A percentile compares a stretch with the other conserved stretches of the same genome.
These are phyloP conservation scores for Mormyrus hasselquistii DNA, from an alignment of 2,797 vertebrate genomes.

Conservation along the genomic window DNA sequence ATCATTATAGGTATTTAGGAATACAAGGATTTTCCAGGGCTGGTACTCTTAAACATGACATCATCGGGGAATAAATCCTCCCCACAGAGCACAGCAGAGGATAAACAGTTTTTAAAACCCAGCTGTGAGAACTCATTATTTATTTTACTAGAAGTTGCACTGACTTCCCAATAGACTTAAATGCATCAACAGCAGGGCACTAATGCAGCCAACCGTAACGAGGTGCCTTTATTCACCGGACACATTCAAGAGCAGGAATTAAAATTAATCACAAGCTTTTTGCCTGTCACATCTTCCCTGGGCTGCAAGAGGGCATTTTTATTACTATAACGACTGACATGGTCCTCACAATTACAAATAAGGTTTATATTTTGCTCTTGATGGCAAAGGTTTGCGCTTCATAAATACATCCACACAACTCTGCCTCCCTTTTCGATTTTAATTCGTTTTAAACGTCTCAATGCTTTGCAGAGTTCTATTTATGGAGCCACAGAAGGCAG, in stretches of 20 bases:
- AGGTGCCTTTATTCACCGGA: neutral
- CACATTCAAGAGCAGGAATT: neutral
- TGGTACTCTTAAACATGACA: constrained; percentile 2
- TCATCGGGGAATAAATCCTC: neutral
- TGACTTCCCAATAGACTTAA: neutral
- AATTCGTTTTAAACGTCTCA: neutral
- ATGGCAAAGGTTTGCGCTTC: neutral
- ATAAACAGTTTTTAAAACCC: neutral
- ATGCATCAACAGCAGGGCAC: neutral
- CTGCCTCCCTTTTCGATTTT: neutral
- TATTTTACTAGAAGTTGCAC: neutral
- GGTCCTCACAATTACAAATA: neutral
- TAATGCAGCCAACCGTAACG: neutral
- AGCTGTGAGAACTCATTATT: neutral
- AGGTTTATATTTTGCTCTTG: neutral
- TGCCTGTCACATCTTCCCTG: neutral
- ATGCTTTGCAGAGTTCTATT: neutral
- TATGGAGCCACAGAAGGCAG: neutral
- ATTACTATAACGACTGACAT: neutral
- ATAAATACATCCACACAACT: neutral
- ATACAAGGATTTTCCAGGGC: neutral
- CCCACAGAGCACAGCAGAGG: neutral
- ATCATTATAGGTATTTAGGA: neutral
- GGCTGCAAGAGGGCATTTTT: neutral
- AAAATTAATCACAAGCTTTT: neutral